Conservation (phyloP, 2,113 vertebrate species). For the Sebastes fasciatus region DNA sequence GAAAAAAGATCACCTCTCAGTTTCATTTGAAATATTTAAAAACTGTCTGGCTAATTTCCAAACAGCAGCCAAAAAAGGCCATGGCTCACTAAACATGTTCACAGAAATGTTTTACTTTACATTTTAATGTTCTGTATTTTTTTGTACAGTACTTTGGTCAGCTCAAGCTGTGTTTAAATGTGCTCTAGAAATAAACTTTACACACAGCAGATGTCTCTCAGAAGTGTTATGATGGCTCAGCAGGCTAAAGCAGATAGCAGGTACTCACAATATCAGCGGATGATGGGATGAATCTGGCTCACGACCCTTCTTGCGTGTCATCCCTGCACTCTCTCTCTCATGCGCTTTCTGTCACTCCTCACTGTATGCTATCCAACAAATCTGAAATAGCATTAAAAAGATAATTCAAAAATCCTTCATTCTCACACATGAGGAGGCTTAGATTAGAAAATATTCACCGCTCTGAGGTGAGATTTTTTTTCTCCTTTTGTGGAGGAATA, state of each 20-base stretch:
- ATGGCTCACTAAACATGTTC: too few species aligned
- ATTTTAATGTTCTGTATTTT: too few species aligned
- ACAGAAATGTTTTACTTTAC: too few species aligned
- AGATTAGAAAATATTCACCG: not conserved
- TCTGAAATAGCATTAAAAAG: slow-evolving; percentile 1
- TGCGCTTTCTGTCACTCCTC: slow-evolving; percentile 9
- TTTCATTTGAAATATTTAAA: too few species aligned
- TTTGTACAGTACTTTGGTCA: not conserved
- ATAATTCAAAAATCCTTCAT: not conserved
- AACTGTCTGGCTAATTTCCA: too few species aligned
- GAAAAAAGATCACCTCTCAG: too few species aligned
- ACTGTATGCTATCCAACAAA: not conserved
- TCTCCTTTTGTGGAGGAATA: not conserved
- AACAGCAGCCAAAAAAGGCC: too few species aligned
- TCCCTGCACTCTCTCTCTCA: slow-evolving; percentile 15
- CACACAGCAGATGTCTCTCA: slow-evolving; percentile 20
- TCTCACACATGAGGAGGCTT: not conserved
- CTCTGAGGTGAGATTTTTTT: not conserved
- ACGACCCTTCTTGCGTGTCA: slow-evolving; percentile 35
- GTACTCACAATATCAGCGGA: slow-evolving; percentile 49
- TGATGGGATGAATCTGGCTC: slow-evolving; percentile 55
- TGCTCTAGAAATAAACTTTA: not conserved
- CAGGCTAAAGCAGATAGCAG: slow-evolving; percentile 50
- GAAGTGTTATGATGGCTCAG: slow-evolving; percentile 34
- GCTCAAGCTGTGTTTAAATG: not conserved